Evolutionary conservation across 2,113 vertebrate genomes (phyloP).

Genomic region (Daboia siamensis): DNA sequence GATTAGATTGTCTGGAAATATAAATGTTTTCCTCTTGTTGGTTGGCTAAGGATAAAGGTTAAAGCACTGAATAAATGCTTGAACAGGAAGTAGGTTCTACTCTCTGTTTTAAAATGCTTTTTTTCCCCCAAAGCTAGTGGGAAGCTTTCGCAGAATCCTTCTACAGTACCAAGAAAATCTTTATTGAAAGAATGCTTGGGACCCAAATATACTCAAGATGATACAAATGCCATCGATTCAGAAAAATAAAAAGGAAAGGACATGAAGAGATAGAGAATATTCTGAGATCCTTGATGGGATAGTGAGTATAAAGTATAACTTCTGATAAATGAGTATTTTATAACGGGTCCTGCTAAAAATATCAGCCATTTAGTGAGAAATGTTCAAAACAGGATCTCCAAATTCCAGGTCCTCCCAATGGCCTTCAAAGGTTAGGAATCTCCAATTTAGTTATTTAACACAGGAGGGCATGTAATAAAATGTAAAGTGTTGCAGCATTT

Average conservation of each 20-base stretch:
- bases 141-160: background rate
- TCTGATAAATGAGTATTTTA: background rate
- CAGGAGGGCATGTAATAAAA: background rate
- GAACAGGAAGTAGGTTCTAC: background rate
- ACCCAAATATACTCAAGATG: background rate
- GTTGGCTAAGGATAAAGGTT: background rate
- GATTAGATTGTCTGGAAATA: background rate
- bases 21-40: background rate
- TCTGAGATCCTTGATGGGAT: background rate
- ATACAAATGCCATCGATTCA: background rate
- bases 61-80: background rate
- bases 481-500: background rate
- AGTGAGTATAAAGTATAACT: background rate
- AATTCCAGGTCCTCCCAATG: background rate
- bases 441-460: background rate
- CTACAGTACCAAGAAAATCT: background rate
- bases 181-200: background rate
- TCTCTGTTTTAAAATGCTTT: background rate
- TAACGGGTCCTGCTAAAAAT: background rate
- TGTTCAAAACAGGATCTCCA: background rate
- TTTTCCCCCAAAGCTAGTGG: background rate
- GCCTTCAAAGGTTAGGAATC: background rate
- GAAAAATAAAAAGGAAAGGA: background rate
- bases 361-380: background rate
- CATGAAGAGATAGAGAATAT: background rate